Evolutionary conservation across 2,888 invertebrate genomes (phyloP).

Genomic region (Zhuqinia jingwanae): DNA sequence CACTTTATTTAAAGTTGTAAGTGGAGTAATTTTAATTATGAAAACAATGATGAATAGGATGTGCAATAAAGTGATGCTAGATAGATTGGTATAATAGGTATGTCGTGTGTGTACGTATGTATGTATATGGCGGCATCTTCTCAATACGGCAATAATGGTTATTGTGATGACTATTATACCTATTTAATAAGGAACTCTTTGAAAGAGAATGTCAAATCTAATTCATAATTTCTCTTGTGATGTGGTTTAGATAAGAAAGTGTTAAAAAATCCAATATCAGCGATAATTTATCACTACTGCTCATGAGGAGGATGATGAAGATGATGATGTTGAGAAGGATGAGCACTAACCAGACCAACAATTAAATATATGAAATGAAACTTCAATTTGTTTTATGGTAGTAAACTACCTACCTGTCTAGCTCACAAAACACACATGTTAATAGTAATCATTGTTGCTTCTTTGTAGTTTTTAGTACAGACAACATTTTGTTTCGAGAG

Average conservation of each 20-base stretch:
- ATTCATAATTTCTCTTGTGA: slow-evolving; percentile 24
- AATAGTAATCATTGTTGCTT: not conserved
- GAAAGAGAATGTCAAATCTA: slow-evolving; percentile 9
- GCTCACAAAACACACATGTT: no score
- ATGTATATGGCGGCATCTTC: no score
- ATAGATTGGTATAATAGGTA: no score
- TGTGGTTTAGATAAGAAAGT: slow-evolving; percentile 27
- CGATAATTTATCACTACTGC: slow-evolving; percentile 1
- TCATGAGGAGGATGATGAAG: no score
- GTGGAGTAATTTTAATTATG: slow-evolving; percentile 20
- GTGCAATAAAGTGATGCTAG: not conserved
- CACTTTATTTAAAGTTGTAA: slow-evolving; percentile 19
- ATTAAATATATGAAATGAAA: no score
- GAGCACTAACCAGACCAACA: no score
- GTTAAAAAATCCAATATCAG: slow-evolving; percentile 27
- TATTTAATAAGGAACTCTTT: not conserved
- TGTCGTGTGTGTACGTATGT: no score
- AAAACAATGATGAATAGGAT: not conserved
- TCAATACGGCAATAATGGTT: not conserved
- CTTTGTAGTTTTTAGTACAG: not conserved
- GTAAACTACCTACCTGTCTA: no score
- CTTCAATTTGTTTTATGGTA: no score
- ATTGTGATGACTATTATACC: no score
- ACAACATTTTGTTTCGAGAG: not conserved
- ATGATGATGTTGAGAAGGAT: no score